phyloP scores from a whole-genome alignment of 2,888 invertebrate genomes.

The Drosophila falleni region DNA sequence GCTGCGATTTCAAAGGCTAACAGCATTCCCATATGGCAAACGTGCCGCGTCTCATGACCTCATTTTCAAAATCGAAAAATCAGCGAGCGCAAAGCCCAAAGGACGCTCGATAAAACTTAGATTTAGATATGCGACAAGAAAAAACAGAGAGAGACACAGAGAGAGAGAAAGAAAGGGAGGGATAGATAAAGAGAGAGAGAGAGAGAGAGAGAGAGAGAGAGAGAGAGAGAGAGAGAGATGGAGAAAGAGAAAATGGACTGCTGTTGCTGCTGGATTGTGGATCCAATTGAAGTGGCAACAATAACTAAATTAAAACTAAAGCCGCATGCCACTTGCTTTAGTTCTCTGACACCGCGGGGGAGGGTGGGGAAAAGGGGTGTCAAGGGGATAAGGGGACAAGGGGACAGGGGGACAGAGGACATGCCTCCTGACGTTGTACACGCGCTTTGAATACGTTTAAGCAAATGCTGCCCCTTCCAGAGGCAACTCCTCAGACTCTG shows the following conservation, averaged over 20 bases:
- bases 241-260: slow-evolving; percentile 8
- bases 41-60: slow-evolving; percentile 73
- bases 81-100: slow-evolving; percentile 80
- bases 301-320: slow-evolving; percentile 79
- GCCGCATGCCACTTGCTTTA: slow-evolving; percentile 49
- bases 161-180: neutral
- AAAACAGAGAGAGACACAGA: neutral
- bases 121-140: slow-evolving; percentile 40
- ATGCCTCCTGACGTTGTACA: slow-evolving; percentile 56
- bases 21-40: slow-evolving; percentile 67
- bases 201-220: neutral
- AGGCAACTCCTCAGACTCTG: slow-evolving; percentile 19
- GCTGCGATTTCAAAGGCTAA: slow-evolving; percentile 65
- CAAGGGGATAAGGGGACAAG: no score
- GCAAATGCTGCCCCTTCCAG: slow-evolving; percentile 43
- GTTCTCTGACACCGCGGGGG: neutral
- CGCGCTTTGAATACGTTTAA: slow-evolving; percentile 78
- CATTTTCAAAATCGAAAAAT: slow-evolving; percentile 82
- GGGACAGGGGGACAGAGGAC: neutral
- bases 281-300: slow-evolving; percentile 74
- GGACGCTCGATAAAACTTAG: slow-evolving; percentile 73
- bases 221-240: neutral
- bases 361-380: neutral
- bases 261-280: slow-evolving; percentile 27
- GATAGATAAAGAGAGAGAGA: neutral